phyloP scores from a whole-genome alignment of 2,888 invertebrate species.

The Yponomeuta plumbellus region DNA sequence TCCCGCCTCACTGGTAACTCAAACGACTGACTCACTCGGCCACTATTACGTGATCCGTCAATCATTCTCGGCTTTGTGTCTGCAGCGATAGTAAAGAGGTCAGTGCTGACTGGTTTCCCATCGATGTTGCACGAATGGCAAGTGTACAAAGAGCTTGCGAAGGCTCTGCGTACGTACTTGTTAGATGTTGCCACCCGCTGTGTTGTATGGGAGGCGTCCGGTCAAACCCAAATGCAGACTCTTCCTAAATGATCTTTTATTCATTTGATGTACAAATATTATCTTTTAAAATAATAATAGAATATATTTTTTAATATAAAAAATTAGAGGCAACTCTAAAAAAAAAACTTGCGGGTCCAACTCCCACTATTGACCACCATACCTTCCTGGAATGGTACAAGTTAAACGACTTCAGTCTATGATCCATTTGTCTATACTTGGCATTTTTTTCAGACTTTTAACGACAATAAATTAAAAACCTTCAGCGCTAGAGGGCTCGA shows the following conservation, averaged over 20 bases:
- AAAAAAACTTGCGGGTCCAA: too few species aligned
- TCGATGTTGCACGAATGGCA: not conserved
- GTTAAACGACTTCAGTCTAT: too few species aligned
- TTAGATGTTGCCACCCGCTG: conserved; percentile 70
- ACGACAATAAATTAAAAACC: too few species aligned
- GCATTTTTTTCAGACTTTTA: too few species aligned
- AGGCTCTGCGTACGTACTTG: conserved; percentile 54
- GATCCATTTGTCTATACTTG: too few species aligned
- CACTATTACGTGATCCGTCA: not conserved
- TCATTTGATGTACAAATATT: not conserved
- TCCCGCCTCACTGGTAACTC: not conserved
- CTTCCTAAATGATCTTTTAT: conserved; percentile 24
- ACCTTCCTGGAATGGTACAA: too few species aligned
- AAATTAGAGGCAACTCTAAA: too few species aligned
- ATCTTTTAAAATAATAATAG: too few species aligned
- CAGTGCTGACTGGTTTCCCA: not conserved
- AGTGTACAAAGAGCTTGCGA: not conserved
- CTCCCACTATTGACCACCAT: too few species aligned
- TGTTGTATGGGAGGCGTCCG: conserved; percentile 66
- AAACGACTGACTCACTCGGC: not conserved
- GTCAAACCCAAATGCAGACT: conserved; percentile 42
- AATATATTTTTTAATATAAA: too few species aligned
- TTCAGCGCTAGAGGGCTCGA: too few species aligned
- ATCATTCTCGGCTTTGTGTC: not conserved
- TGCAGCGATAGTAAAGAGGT: not conserved